Percentiles rank a stretch among this genome's conserved stretches.
phyloP scores from a whole-genome alignment of 2,888 invertebrate species.

The Trypoxylon attenuatum region DNA sequence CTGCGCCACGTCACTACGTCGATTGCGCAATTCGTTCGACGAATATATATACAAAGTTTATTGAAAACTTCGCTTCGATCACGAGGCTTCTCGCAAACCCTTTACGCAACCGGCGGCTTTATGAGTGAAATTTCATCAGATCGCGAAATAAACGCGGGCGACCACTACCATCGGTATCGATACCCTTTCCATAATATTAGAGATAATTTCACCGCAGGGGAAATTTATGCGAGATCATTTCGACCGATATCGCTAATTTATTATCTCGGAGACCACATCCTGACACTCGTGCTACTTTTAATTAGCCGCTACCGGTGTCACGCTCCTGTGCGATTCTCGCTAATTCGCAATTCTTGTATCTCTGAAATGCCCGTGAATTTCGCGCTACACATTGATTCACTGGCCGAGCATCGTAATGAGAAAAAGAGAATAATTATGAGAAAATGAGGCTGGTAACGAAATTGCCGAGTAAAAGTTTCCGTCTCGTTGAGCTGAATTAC shows the following conservation, averaged over 20 bases:
- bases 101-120: conserved; percentile 13
- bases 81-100: background rate
- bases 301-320: conserved; percentile 5
- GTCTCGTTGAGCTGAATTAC: conserved; percentile 54
- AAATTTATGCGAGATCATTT: conserved; percentile 18
- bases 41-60: background rate
- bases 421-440: background rate
- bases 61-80: background rate
- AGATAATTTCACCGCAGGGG: conserved; percentile 9
- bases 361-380: no score
- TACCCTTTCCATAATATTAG: background rate
- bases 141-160: conserved; percentile 2
- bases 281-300: conserved; percentile 13
- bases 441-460: conserved; percentile 27
- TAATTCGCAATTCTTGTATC: no score
- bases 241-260: conserved; percentile 23
- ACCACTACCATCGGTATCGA: background rate
- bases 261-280: conserved; percentile 5
- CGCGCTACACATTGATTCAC: no score
- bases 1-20: background rate
- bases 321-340: background rate
- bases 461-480: conserved; percentile 42
- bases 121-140: conserved; percentile 24
- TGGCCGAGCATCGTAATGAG: background rate
- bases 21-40: background rate